Percentiles rank a stretch among this genome's conserved stretches.
These are phyloP conservation scores for Ichneumon xanthorius DNA, from an alignment of 2,888 invertebrate species.

Conservation along the genomic window DNA sequence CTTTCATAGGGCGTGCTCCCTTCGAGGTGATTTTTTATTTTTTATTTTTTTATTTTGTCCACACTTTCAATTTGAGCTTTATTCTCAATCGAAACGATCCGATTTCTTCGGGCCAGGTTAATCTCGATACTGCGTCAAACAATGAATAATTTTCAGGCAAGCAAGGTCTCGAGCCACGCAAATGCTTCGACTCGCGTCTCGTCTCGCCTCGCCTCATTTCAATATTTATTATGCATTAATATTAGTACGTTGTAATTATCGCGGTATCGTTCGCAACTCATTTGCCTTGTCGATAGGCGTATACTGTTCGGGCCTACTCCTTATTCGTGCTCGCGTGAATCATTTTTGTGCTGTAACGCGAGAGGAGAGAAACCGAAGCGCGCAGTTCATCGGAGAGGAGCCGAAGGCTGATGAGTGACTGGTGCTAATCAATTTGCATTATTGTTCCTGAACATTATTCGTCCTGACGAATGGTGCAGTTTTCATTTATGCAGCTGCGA, in stretches of 20 bases:
- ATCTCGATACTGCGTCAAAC: background rate
- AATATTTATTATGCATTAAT: slow-evolving; percentile 59
- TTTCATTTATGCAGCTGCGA: slow-evolving; percentile 44
- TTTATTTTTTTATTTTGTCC: slow-evolving; percentile 6
- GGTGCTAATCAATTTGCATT: slow-evolving; percentile 59
- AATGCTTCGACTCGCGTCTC: slow-evolving; percentile 19
- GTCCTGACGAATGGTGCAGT: background rate
- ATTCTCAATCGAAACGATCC: background rate
- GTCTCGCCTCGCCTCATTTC: slow-evolving; percentile 32
- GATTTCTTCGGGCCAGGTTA: slow-evolving; percentile 9
- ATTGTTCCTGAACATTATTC: background rate
- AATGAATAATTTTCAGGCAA: background rate
- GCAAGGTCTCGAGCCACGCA: background rate
- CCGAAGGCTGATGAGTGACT: slow-evolving; percentile 54
- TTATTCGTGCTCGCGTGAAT: slow-evolving; percentile 62
- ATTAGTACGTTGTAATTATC: slow-evolving; percentile 28
- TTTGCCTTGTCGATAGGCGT: slow-evolving; percentile 51
- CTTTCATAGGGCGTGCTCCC: slow-evolving; percentile 36
- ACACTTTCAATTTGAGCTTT: slow-evolving; percentile 49
- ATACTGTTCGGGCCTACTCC: slow-evolving; percentile 38
- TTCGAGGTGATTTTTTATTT: slow-evolving; percentile 23
- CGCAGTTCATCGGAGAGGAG: slow-evolving; percentile 52
- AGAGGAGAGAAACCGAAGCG: slow-evolving; percentile 37
- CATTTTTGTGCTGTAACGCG: slow-evolving; percentile 36
- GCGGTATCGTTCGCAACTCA: slow-evolving; percentile 41